These are phyloP conservation scores for Limnephilus marmoratus DNA, from an alignment of 2,888 invertebrate genomes.

Conservation along the genomic window DNA sequence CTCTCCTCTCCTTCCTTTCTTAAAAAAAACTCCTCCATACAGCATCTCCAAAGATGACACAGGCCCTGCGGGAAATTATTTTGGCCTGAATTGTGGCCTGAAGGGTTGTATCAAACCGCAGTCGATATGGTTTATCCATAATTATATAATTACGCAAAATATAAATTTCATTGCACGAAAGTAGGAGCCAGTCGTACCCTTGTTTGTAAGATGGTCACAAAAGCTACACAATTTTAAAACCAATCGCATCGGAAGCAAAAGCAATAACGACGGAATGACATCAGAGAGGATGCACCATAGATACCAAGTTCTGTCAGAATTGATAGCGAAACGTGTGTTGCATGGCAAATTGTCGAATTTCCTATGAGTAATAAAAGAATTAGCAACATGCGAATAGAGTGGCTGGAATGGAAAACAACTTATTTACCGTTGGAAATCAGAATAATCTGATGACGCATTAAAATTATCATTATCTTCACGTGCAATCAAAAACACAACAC, in stretches of 20 bases:
- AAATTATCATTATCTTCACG: not conserved
- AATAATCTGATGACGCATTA: not conserved
- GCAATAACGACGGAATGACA: not conserved
- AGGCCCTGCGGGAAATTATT: too few relatives aligned
- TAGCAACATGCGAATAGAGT: not conserved
- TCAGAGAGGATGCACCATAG: not conserved
- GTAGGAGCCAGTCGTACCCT: not conserved
- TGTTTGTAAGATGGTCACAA: not conserved
- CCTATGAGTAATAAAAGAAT: constrained; percentile 11
- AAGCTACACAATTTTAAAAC: not conserved
- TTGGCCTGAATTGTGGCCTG: too few relatives aligned
- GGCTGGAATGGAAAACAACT: not conserved
- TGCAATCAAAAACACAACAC: not conserved
- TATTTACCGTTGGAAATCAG: not conserved
- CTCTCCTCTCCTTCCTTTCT: too few relatives aligned
- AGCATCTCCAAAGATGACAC: too few relatives aligned
- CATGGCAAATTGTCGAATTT: not conserved
- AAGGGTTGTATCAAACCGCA: too few relatives aligned
- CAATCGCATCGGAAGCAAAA: not conserved
- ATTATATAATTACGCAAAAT: too few relatives aligned
- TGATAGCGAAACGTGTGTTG: not conserved
- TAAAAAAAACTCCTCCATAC: too few relatives aligned
- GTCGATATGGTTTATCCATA: too few relatives aligned
- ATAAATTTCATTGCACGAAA: too few relatives aligned
- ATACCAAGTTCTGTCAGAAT: not conserved